phyloP scores from a whole-genome alignment of 2,888 invertebrate species.

The Platycheirus rosarum region DNA sequence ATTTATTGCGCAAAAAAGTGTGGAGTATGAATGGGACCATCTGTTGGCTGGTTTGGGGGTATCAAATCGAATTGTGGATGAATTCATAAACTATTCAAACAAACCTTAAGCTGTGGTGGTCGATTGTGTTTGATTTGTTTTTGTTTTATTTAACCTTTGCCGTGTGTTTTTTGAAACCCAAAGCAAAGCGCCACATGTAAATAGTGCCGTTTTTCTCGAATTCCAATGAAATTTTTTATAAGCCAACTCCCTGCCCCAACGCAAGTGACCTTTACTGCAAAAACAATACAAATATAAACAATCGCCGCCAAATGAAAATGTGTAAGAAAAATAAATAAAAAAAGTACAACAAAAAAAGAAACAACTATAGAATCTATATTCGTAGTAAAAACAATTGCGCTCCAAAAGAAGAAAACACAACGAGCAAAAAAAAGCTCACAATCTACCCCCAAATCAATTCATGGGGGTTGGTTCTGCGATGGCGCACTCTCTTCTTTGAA shows the following conservation, averaged over 20 bases:
- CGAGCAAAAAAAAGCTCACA: conserved; percentile 22
- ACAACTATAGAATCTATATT: conserved; percentile 13
- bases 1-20: conserved; percentile 30
- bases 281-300: background rate
- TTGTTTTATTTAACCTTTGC: background rate
- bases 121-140: too few relatives aligned
- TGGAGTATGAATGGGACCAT: conserved; percentile 26
- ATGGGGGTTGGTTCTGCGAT: conserved; percentile 39
- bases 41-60: background rate
- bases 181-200: conserved; percentile 3
- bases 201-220: background rate
- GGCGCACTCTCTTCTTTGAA: conserved; percentile 31
- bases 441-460: conserved; percentile 45
- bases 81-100: background rate
- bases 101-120: background rate
- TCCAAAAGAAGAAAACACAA: background rate
- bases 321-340: conserved; percentile 27
- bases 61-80: background rate
- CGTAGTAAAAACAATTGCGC: conserved; percentile 26
- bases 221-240: conserved; percentile 26
- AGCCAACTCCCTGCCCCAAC: background rate
- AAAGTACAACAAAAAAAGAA: conserved; percentile 9
- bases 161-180: background rate
- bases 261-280: conserved; percentile 20
- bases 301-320: conserved; percentile 14